Conservation (phyloP, 2,888 invertebrate species). For the Ochlodes sylvanus region DNA sequence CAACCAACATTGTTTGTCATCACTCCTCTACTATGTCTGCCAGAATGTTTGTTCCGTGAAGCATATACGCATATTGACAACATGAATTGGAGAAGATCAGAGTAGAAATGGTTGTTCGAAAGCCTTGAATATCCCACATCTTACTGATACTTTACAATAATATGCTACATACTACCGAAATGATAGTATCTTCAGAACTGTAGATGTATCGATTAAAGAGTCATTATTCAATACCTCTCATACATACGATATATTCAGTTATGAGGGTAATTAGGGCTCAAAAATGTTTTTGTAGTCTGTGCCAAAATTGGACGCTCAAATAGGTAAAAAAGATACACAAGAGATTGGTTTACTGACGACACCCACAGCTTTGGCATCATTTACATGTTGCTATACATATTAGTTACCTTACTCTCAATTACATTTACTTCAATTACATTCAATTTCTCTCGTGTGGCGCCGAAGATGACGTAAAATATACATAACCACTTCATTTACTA, state of each 20-base stretch:
- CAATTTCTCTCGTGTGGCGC: too few relatives aligned
- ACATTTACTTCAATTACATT: too few relatives aligned
- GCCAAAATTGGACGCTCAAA: background rate
- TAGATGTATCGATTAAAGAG: too few relatives aligned
- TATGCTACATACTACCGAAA: too few relatives aligned
- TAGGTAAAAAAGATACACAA: background rate
- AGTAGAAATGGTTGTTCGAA: too few relatives aligned
- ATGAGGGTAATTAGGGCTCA: background rate
- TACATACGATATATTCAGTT: too few relatives aligned
- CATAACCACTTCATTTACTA: too few relatives aligned
- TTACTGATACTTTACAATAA: too few relatives aligned
- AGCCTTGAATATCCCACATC: too few relatives aligned
- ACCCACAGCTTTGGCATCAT: background rate
- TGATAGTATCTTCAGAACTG: too few relatives aligned
- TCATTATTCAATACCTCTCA: too few relatives aligned
- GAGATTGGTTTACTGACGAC: background rate
- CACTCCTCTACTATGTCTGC: background rate
- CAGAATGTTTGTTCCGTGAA: background rate
- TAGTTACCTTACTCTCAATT: background rate
- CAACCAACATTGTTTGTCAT: background rate
- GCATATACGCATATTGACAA: background rate
- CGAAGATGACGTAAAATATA: too few relatives aligned
- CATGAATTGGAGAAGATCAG: background rate
- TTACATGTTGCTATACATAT: background rate
- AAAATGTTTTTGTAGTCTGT: background rate